Conservation (phyloP, 2,888 invertebrate genomes). For the Drosophila rubida region DNA sequence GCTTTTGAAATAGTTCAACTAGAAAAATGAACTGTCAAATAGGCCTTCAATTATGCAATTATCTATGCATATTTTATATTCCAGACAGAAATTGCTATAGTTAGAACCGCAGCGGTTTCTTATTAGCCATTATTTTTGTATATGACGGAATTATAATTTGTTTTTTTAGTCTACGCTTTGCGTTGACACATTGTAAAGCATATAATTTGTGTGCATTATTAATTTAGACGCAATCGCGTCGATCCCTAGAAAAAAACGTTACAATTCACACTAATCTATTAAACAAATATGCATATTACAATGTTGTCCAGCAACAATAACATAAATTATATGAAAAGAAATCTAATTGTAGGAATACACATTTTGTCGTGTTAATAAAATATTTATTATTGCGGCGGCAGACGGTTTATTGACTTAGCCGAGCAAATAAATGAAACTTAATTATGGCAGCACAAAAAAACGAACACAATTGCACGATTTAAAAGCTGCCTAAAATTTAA, state of each 20-base stretch:
- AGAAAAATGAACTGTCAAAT: constrained; percentile 15
- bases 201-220: constrained; percentile 73
- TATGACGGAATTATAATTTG: constrained; percentile 18
- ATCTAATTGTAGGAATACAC: constrained; percentile 68
- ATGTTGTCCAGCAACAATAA: constrained; percentile 15
- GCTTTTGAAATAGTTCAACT: constrained; percentile 5
- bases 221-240: constrained; percentile 59
- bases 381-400: constrained; percentile 68
- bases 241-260: constrained; percentile 31
- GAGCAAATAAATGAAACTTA: constrained; percentile 72
- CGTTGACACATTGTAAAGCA: constrained; percentile 49
- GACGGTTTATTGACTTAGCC: constrained; percentile 59
- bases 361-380: constrained; percentile 75
- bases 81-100: constrained; percentile 10
- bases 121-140: not conserved
- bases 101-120: not conserved
- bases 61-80: constrained; percentile 27
- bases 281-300: constrained; percentile 52
- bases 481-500: not conserved
- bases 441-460: constrained; percentile 51
- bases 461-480: constrained; percentile 14
- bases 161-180: constrained; percentile 3
- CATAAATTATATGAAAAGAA: constrained; percentile 21
- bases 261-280: constrained; percentile 44
- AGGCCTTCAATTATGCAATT: constrained; percentile 36